Evolutionary conservation across 2,113 vertebrate genomes (phyloP), one percentile per base, ranked within the genome.

Genomic region (Puntigrus tetrazona): DNA sequence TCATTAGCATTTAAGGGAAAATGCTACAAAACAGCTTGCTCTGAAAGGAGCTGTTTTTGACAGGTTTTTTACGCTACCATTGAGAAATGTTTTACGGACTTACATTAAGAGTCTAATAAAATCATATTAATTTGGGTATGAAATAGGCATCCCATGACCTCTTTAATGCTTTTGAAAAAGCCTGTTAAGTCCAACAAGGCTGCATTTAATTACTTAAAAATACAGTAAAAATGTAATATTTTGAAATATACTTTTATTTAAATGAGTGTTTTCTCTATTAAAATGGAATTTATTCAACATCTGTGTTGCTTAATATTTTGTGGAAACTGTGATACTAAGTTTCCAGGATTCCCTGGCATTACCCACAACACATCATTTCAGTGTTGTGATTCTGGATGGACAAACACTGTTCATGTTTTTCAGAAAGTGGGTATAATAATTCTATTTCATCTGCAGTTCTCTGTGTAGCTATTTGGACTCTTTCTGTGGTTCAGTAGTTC

Each of bases 401-500:
- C 45, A 47, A 47, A 47, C 45, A 47, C 45, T 1, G 13, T 13
- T 47, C 45, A 47, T 47, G 45, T 47, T 47, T 47, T 47, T 52
- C 50, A 61, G 57, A 61, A 61, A 57, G 27, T 27, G 8, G 25
- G n/a, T 61, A 61, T 57, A 8, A 31, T 69, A 36, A 69, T 20
- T 18, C 7, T 2, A 69, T 36, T 61, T 50, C 1, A 75, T 82
- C 47, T 52, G 57, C 25, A 74, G 59, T 67, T 81, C 16, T 80
- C 25, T 29, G 5, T 27, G 38, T 63, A n/a, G n/a, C 36, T 0
- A 3, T 31, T 76, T 52, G 45, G 73, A 76, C 73, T 3, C 3
- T 55, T 75, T 22, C 57, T 65, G 59, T 78, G 78, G 55, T 78
- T 75, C 43, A 50, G 73, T 50, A 20, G 73, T 81, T 84, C 47